A percentile compares a stretch with the other conserved stretches of the same genome.
These are phyloP conservation scores for Chelidonichthys spinosus DNA, from an alignment of 2,797 vertebrate species.

Conservation along the genomic window DNA sequence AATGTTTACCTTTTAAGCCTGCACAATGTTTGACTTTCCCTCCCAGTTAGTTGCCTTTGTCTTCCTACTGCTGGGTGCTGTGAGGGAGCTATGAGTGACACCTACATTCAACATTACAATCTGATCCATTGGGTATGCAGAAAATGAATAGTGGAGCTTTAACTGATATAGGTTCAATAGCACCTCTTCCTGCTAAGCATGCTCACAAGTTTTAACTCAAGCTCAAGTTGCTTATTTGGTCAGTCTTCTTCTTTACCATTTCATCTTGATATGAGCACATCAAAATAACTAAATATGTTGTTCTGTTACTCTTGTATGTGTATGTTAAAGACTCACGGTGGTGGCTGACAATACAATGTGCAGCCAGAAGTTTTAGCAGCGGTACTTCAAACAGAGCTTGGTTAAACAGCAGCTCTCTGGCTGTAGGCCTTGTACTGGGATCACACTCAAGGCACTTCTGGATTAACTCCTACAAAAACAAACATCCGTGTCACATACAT, in stretches of 20 bases:
- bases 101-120: background rate
- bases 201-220: background rate
- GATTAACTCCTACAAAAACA: conserved; percentile 90
- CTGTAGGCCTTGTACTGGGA: conserved; percentile 90
- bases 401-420: conserved; percentile 95
- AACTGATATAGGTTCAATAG: background rate
- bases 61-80: background rate
- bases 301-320: conserved; percentile 4
- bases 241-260: background rate
- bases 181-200: background rate
- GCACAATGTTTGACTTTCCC: conserved; percentile 3
- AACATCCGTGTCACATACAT: conserved; percentile 33
- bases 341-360: conserved; percentile 95
- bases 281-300: background rate
- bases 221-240: background rate
- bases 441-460: conserved; percentile 94
- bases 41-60: background rate
- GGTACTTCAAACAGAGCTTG: conserved; percentile 97
- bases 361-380: conserved; percentile 93
- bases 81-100: background rate
- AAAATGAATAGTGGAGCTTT: background rate
- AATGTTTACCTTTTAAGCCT: background rate
- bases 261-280: background rate
- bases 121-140: background rate
- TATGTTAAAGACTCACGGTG: conserved; percentile 88